A percentile compares a stretch with the other conserved stretches of the same genome.
These are phyloP conservation scores for Spialia ferax DNA, from an alignment of 2,888 invertebrate genomes.

Conservation along the genomic window DNA sequence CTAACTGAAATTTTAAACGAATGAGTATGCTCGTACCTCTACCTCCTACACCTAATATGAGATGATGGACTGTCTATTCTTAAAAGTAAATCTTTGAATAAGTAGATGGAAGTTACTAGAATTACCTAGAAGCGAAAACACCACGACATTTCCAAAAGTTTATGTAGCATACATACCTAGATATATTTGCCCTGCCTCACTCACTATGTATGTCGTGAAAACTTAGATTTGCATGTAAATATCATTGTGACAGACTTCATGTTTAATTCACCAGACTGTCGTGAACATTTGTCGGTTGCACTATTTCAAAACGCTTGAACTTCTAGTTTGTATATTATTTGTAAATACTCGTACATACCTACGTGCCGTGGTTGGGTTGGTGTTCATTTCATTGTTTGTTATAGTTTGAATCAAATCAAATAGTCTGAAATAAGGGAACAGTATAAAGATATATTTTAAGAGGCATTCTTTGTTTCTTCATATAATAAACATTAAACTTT, in stretches of 20 bases:
- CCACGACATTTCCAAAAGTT: too few relatives aligned
- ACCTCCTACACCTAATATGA: too few relatives aligned
- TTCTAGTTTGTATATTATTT: slow-evolving; percentile 41
- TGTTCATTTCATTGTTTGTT: slow-evolving; percentile 21
- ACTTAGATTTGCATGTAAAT: slow-evolving; percentile 72
- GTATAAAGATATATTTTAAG: not conserved
- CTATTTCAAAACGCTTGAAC: slow-evolving; percentile 65
- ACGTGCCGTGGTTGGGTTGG: not conserved
- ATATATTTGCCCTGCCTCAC: too few relatives aligned
- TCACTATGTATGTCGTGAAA: too few relatives aligned
- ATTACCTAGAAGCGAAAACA: too few relatives aligned
- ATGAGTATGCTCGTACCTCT: too few relatives aligned
- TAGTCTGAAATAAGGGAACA: not conserved
- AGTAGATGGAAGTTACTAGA: too few relatives aligned
- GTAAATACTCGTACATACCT: slow-evolving; percentile 9
- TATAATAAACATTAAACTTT: not conserved
- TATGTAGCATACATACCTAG: too few relatives aligned
- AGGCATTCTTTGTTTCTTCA: not conserved
- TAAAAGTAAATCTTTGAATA: too few relatives aligned
- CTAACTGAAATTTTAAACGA: too few relatives aligned
- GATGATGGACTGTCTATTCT: too few relatives aligned
- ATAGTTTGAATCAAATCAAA: slow-evolving; percentile 8
- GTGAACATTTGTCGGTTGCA: slow-evolving; percentile 83
- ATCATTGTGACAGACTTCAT: slow-evolving; percentile 75
- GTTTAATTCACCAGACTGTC: slow-evolving; percentile 81